phyloP scores from a whole-genome alignment of 2,888 invertebrate genomes.

The Lasioglossum marginatum region DNA sequence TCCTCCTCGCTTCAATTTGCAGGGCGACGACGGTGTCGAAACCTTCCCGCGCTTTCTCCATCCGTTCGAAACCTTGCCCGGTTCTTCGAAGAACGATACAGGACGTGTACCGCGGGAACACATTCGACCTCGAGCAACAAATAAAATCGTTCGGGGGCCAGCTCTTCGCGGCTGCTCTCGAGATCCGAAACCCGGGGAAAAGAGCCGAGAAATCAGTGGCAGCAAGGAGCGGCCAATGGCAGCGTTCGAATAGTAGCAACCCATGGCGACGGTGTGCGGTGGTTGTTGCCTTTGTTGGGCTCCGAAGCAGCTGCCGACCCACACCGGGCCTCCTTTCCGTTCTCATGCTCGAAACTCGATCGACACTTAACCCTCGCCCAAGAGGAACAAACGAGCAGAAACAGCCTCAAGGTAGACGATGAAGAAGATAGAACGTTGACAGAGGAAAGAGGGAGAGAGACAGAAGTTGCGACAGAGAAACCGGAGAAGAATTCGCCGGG shows the following conservation, averaged over 20 bases:
- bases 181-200: constrained; percentile 16
- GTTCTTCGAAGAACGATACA: constrained; percentile 36
- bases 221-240: neutral
- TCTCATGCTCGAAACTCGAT: constrained; percentile 83
- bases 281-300: constrained; percentile 76
- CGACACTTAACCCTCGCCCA: constrained; percentile 76
- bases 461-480: neutral
- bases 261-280: constrained; percentile 41
- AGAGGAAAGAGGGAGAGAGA: constrained; percentile 6
- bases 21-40: constrained; percentile 64
- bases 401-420: constrained; percentile 47
- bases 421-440: constrained; percentile 27
- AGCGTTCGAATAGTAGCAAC: constrained; percentile 33
- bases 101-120: neutral
- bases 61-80: constrained; percentile 37
- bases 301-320: constrained; percentile 78
- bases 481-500: neutral
- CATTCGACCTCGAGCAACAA: constrained; percentile 33
- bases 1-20: constrained; percentile 63
- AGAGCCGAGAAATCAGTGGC: constrained; percentile 47
- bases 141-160: neutral
- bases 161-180: neutral
- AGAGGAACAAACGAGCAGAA: constrained; percentile 24
- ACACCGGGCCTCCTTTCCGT: constrained; percentile 81
- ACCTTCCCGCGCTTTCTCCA: constrained; percentile 70